Base-by-base conservation (phyloP, 2,888 invertebrate species). In the Spilarctia lutea region DNA sequence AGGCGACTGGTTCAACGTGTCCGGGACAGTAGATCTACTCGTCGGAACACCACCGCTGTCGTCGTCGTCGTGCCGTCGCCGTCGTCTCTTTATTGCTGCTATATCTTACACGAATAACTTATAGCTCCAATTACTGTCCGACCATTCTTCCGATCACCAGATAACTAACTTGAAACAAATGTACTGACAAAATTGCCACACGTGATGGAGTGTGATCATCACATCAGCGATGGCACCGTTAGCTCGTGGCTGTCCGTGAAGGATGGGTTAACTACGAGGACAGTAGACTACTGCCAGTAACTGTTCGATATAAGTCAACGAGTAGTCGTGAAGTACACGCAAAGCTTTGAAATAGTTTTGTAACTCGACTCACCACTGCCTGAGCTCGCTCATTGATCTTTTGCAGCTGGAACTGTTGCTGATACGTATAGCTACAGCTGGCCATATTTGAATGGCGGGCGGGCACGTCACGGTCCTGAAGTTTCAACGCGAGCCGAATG, bases 131-230 rank as follows among this genome's bases (percentile, higher is more conserved):
- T 84, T 78, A 83, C 73, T 56, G 73, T 33, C 24, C 13, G 39
- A 52, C 71, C 45, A 63, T 72, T 70, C 77, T 72, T 77, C 75
- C 75, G 79, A 77, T 77, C 78, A 73, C 63, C 66, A 78, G 83
- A 86, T 89, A 87, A 89, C 89, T 89, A 87, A 86, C 83, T 85
- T 84, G 84, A 87, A 82, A 84, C 84, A 89, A 82, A 84, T 84
- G 89, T 88, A 74, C 68, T 75, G 88, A 88, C 87, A n/a, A 88
- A 89, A 90, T 88, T 81, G 85, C 74, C 74, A 71, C 68, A 76
- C 70, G 74, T 82, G 82, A 87, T 78, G 73, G 75, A 84, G 85
- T 80, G 81, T 65, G 84, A 81, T 79, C 81, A 79, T 80, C 83
- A 68, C 67, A 68, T 73, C 76, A 30, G 72, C 68, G 73, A 75